These are phyloP conservation scores for Micrasema minimum DNA, from an alignment of 1,140 invertebrate species.

Conservation along the genomic window DNA sequence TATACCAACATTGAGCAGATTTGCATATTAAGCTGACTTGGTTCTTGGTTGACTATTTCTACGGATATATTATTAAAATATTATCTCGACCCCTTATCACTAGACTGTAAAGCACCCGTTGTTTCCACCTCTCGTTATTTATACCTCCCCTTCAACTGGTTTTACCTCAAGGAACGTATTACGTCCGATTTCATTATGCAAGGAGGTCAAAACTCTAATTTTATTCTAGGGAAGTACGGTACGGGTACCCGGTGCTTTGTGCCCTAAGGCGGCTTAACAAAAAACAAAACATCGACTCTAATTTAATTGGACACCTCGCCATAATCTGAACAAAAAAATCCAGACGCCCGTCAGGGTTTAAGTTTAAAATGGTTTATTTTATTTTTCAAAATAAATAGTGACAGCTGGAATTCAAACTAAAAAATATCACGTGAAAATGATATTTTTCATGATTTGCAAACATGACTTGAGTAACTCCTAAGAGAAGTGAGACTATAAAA, in stretches of 20 bases:
- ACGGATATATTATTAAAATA: too few species aligned
- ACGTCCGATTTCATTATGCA: conserved; percentile 49
- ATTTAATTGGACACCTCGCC: conserved; percentile 27
- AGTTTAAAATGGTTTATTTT: too few species aligned
- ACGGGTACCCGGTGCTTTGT: conserved; percentile 1
- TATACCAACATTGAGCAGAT: too few species aligned
- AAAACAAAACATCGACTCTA: conserved; percentile 28
- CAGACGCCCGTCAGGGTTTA: too few species aligned
- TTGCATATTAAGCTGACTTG: too few species aligned
- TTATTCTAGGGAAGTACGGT: conserved; percentile 44
- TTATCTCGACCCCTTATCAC: conserved; percentile 33
- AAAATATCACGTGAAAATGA: too few species aligned
- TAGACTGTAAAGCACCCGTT: conserved; percentile 30
- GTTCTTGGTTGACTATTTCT: too few species aligned
- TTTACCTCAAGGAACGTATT: conserved; percentile 25
- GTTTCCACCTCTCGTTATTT: conserved; percentile 35
- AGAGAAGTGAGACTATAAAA: too few species aligned
- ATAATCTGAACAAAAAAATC: conserved; percentile 13
- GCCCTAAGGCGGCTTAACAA: conserved; percentile 29
- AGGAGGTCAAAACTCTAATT: conserved; percentile 51
- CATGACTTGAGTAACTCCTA: too few species aligned
- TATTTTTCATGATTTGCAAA: too few species aligned
- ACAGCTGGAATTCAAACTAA: too few species aligned
- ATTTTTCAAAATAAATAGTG: too few species aligned
- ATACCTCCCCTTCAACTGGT: conserved; percentile 41